Base-by-base conservation (phyloP, 2,797 vertebrate species). In the Chelmon rostratus region DNA sequence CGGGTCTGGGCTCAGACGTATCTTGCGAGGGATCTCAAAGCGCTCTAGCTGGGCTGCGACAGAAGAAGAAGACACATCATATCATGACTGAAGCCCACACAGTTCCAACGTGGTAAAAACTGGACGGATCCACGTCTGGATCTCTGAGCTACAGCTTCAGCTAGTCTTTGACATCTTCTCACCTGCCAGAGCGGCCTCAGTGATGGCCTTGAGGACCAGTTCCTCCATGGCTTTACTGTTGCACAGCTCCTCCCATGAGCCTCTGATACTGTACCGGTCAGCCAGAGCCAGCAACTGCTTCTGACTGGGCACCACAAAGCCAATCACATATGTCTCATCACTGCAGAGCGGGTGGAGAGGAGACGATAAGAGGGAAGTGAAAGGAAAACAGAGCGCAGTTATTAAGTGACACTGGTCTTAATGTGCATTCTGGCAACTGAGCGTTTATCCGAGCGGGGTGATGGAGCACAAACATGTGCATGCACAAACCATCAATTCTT, bases 301-400 rank as follows among this genome's bases (percentile, higher is more conserved):
- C 94, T 99, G 96, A 94, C 98, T 99, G 95, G 98, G 97, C 93
- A 99, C 98, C 94, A 99, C 91, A 73, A 99, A 99, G 89, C 97
- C 96, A 88, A 99, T 96, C 90, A 98, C 97, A 0, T 98, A 99
- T 6, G 96, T 96, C 94, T 99, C 97, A 25, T 97, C 97, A 79
- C 98, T 99, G 94, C 73, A 50, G 72, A 42, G 54, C 0, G 35
- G 57, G 66, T 77, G 12, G 53, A 82, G 42, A 50, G 21, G 49
- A 76, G 21, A 62, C 1, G 7, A 31, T 47, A 11, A 19, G 10
- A 15, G 9, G 38, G 12, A 33, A 78, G 40, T 0, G 38, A 42
- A 64, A 67, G 54, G 64, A n/a, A 61, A 75, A 76, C 25, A 54
- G 13, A 37, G 13, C 11, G 40, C 0, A 37, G 47, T 47, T 13